Evolutionary conservation across 2,888 invertebrate genomes (phyloP).

Genomic region (Reticulitermes lucifugus): DNA sequence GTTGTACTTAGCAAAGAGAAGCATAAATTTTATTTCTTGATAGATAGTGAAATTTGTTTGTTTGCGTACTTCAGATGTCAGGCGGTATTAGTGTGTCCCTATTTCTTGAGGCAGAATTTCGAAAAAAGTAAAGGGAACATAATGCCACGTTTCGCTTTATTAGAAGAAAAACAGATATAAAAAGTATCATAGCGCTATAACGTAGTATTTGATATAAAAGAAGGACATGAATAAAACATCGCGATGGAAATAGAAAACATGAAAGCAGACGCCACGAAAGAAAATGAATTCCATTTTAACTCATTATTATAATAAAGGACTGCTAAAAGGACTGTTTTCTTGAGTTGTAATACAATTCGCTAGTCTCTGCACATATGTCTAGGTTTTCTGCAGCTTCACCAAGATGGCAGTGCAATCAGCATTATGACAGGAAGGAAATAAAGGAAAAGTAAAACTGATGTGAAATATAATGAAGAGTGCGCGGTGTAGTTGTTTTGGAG

Average conservation of each 20-base stretch:
- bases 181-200: not conserved
- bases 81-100: not conserved
- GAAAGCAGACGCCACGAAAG: conserved; percentile 38
- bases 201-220: not conserved
- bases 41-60: not conserved
- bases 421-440: not conserved
- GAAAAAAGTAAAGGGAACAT: not conserved
- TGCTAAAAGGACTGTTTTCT: conserved; percentile 21
- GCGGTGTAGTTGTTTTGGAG: too few species aligned
- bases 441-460: not conserved
- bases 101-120: not conserved
- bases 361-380: conserved; percentile 27
- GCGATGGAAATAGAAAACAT: conserved; percentile 37
- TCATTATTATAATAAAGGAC: conserved; percentile 28
- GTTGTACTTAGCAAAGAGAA: not conserved
- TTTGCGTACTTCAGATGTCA: conserved; percentile 1
- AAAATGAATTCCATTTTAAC: conserved; percentile 31
- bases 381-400: conserved; percentile 15
- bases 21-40: not conserved
- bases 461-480: not conserved
- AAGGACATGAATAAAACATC: conserved; percentile 34
- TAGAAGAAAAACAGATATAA: conserved; percentile 22
- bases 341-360: not conserved
- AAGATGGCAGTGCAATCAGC: conserved; percentile 22
- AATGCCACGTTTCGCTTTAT: conserved; percentile 30